Evolutionary conservation across 2,113 vertebrate genomes (phyloP), one percentile per base, ranked within the genome.

Genomic region (Coturnix japonica): DNA sequence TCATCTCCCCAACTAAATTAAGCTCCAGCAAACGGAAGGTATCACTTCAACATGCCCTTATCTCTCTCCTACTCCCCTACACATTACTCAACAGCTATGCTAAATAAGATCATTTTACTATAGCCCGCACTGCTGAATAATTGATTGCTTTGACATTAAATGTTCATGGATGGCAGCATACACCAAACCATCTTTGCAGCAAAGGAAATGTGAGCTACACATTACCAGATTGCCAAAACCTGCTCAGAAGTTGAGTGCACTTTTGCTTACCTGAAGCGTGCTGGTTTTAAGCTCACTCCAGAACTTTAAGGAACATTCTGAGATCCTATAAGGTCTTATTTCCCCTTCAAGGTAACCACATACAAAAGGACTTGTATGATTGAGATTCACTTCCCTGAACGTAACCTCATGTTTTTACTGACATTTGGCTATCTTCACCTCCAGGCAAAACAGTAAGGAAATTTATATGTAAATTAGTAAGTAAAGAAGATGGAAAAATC

Each of bases 101-200:
- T 91, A 81, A 93, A 35, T 49, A 43, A 94, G 81, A 96, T 89
- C 79, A 57, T 56, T 85, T 46, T 43, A 30, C 72, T 70, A 11
- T 3, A 84, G 70, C 49, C 51, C 64, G 73, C 77, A 91, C 75
- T 89, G 21, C 77, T 96, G 54, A 83, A 95, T 93, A 91, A 92
- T 67, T 71, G 54, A 95, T 66, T 51, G 57, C 23, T 95, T 64
- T 89, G 69, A 96, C 82, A 95, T 81, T 53, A 95, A 90, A 87
- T 60, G 85, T 85, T 94, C 90, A 92, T 16, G 59, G 33, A 57
- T 25, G 79, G 67, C 12, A 44, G 71, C 37, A 74, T 49, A 73
- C 71, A 90, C 76, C 73, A 47, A 81, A 67, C 75, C 64, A 76
- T 20, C 84, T 44, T 72, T 64, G 37, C 0, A 3, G 75, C 79